Base-by-base conservation (phyloP, 2,888 invertebrate genomes). In the Cremastinae sp. region DNA sequence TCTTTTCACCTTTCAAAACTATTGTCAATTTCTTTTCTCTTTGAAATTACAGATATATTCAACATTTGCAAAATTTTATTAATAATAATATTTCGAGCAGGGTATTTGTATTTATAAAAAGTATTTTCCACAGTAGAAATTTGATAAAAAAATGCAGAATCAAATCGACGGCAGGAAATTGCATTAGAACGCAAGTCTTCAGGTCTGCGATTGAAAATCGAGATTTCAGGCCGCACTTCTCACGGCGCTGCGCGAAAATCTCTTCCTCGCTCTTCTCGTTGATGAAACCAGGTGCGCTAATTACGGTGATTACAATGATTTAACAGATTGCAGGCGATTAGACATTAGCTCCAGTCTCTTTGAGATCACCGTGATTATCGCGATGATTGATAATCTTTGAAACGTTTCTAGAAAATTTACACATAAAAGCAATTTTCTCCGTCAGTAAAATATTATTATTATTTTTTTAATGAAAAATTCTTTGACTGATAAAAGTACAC, bases 291-390 rank as follows among this genome's bases (percentile, higher is more conserved):
- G 45, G 18, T 20, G 53, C 37, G 45, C 45, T 55, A 59, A 70
- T 61, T 58, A 64, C 37, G 41, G 51, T 75, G 51, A 78, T 74
- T 70, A 77, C 53, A 64, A 70, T 70, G 53, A 75, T 79, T 74
- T 76, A 73, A 79, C 71, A 79, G 79, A 83, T 80, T 79, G 79
- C 71, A 45, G 64, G 59, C 64, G 79, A 78, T 81, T 74, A 76
- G 68, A 61, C 20, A 64, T 71, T 77, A 28, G 78, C 74, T 79
- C 28, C 28, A 75, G 78, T 73, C 20, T 47, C 39, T 56, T 14
- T 61, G 68, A 51, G 55, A 58, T 62, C 41, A 43, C 45, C 20
- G 35, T 64, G 74, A 65, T 70, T 74, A 77, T 59, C 55, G 28
- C 28, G n/a, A 74, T 65, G 76, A 74, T 76, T 74, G 43, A 77